Base-by-base conservation (phyloP, 2,113 vertebrate genomes). In the Hyperoodon ampullatus region DNA sequence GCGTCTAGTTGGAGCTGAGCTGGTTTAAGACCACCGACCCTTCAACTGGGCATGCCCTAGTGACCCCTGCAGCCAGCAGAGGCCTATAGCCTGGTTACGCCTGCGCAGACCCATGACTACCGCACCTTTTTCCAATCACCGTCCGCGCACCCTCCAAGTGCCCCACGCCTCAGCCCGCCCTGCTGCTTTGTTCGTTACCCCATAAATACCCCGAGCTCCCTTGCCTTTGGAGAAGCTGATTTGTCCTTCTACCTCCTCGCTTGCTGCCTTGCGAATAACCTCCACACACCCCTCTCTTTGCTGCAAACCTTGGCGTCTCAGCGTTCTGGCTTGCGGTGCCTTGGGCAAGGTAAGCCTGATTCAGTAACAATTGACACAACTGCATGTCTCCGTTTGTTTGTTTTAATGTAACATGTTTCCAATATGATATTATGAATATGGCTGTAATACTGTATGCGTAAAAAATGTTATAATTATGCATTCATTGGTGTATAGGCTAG, bases 91-190 rank as follows among this genome's bases (percentile, higher is more conserved):
- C 77, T 80, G 53, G 77, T 80, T 80, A 35, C 12, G 7, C 77
- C 33, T 26, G 53, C n/a, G n/a, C 53, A 35, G 77, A 80, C 35
- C 21, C 50, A 35, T 13, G 1, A 3, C 7, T 55, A 23, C 75
- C 0, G 33, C 19, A 9, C 33, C 75, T 55, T 78, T 80, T 21
- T 35, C 77, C n/a, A 80, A 26, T 80, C 33, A 35, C 12, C 13
- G 14, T 77, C 28, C 19, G 8, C 11, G 19, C 12, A 5, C 14
- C 53, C 77, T 21, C 1, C 0, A 12, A 4, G 33, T 0, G 6
- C 23, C 53, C 77, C 53, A 16, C 21, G 14, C 53, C 53, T 58
- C 13, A 58, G 21, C n/a, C n/a, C 3, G 2, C 21, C 23, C 21
- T 80, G n/a, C n/a, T 9, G n/a, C 53, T 35, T 26, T n/a, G 24